These are phyloP conservation scores for Heteromormyrus szaboi DNA, from an alignment of 2,797 vertebrate species.

Conservation along the genomic window DNA sequence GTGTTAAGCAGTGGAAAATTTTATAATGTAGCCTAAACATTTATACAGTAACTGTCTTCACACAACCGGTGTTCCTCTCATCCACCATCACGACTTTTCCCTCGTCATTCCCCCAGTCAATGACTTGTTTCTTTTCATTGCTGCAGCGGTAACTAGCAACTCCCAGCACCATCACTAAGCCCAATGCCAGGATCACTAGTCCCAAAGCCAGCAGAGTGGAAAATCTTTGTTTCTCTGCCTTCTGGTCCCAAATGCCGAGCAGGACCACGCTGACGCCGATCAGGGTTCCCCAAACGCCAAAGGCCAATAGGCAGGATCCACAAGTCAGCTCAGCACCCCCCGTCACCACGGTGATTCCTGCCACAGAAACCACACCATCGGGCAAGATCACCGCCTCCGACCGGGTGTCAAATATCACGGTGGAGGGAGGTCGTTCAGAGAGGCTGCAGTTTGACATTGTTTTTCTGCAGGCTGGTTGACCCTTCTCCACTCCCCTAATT, in stretches of 20 bases:
- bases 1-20: not conserved
- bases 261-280: constrained; percentile 57
- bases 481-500: not conserved
- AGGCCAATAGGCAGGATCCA: constrained; percentile 61
- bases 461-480: constrained; percentile 13
- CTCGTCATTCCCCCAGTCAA: constrained; percentile 44
- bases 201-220: constrained; percentile 57
- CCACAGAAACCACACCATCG: constrained; percentile 58
- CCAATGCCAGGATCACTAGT: constrained; percentile 53
- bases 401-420: constrained; percentile 54
- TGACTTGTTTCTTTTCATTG: constrained; percentile 42
- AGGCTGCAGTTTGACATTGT: constrained; percentile 36
- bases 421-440: constrained; percentile 35
- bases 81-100: constrained; percentile 58
- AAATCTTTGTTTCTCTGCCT: constrained; percentile 13
- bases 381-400: constrained; percentile 57
- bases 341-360: constrained; percentile 60
- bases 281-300: constrained; percentile 63
- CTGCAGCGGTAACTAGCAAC: constrained; percentile 42
- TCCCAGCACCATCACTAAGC: constrained; percentile 39
- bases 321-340: constrained; percentile 66
- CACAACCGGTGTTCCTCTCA: constrained; percentile 43
- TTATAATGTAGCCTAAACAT: not conserved
- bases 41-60: constrained; percentile 65
- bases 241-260: constrained; percentile 60